Percentiles rank a stretch among this genome's conserved stretches.
phyloP scores from a whole-genome alignment of 2,888 invertebrate species.

The Eubasilissa splendida region DNA sequence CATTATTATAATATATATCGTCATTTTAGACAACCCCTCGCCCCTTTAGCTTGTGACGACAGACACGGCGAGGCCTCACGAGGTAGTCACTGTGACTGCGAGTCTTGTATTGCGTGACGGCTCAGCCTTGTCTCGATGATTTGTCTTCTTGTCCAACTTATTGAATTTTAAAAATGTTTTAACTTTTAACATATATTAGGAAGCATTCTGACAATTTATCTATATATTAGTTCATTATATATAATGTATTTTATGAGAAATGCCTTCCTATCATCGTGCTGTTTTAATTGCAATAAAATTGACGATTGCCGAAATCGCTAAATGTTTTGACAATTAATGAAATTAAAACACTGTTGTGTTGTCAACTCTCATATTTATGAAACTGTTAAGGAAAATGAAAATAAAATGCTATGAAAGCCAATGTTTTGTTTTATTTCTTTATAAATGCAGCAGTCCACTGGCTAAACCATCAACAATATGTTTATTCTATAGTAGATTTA shows the following conservation, averaged over 20 bases:
- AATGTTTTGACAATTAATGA: conserved; percentile 59
- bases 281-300: conserved; percentile 59
- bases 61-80: conserved; percentile 51
- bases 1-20: conserved; percentile 45
- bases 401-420: conserved; percentile 58
- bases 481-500: no score
- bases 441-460: not conserved
- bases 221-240: conserved; percentile 50
- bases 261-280: conserved; percentile 56
- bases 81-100: not conserved
- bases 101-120: conserved; percentile 32
- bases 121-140: conserved; percentile 53
- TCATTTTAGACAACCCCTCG: conserved; percentile 51
- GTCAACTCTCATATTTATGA: conserved; percentile 59
- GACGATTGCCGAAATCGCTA: conserved; percentile 54
- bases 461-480: no score
- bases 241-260: conserved; percentile 54
- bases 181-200: conserved; percentile 58
- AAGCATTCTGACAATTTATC: conserved; percentile 57
- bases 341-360: conserved; percentile 59
- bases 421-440: conserved; percentile 36
- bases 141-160: conserved; percentile 49
- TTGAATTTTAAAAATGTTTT: conserved; percentile 54
- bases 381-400: conserved; percentile 59
- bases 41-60: conserved; percentile 56